Base-by-base conservation (phyloP, 2,888 invertebrate genomes). In the Chymomyza fuscimana region DNA sequence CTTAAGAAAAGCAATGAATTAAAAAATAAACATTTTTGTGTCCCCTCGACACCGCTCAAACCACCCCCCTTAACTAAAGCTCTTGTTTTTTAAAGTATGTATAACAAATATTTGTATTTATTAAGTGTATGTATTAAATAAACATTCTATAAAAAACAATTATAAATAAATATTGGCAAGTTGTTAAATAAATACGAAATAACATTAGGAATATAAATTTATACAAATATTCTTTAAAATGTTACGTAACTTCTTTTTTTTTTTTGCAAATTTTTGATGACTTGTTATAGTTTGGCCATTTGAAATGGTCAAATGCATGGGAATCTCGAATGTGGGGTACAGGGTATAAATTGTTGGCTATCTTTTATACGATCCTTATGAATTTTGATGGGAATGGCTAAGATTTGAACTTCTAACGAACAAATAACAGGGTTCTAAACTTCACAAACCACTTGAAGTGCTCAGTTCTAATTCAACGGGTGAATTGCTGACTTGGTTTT, bases 211-310 rank as follows among this genome's bases (percentile, higher is more conserved):
- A 56, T 25, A 73, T 72, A 15, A 67, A 64, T 74, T 70, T 68
- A 73, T 73, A 70, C 67, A 7, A 40, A 52, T 56, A 22, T 73
- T 61, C 54, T 32, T 64, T 65, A 50, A 19, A 25, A 12, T 64
- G 51, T 65, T 72, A 36, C 63, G 22, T 65, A 32, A 32, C 69
- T 32, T 54, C 63, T 73, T 25, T 25, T 67, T 52, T 60, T 72
- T 74, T 76, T 62, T 65, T 63, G 22, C 36, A 71, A 29, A 10
- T 65, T 70, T 76, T 70, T 62, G 66, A 79, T 81, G 81, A 59
- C 88, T 86, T 87, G 87, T 87, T 87, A 77, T 85, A 80, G 73
- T 67, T 84, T 84, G 82, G 81, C 76, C 86, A 74, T 60, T 61
- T 63, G 12, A 7, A 19, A 29, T 64, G 67, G 74, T 78, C 76